Evolutionary conservation across 2,888 invertebrate species (phyloP), one percentile per base, ranked within the genome.

Genomic region (Meteorus colon): DNA sequence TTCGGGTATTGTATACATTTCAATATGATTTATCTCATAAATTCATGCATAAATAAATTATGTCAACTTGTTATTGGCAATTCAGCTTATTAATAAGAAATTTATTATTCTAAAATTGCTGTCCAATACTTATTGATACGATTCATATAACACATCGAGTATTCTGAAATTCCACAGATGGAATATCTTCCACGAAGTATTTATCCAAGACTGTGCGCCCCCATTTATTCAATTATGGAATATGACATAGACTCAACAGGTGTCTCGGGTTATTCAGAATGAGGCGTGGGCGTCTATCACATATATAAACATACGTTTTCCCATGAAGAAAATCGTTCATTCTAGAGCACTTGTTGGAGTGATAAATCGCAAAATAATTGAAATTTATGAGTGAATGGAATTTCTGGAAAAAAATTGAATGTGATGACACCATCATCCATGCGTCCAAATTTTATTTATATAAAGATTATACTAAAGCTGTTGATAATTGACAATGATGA

Each of bases 1-100:
- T 83, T 83, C 80, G 80, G 78, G 83, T 85, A 84, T 84, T 84
- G 82, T 78, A 80, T 81, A 83, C 78, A 80, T 81, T 12, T 12
- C 8, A 85, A 81, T 82, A 82, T 80, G 74, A 81, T 83, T 83
- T 80, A 80, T 71, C 73, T 41, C 55, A 63, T 48, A 75, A 68
- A 37, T 66, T 41, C 29, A 71, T 71, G 37, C 27, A 19, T 16
- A 16, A 55, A 45, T 45, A 62, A 71, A 71, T 45, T 16, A 16
- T 41, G 62, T 45, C 41, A 71, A 45, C 12, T 48, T n/a, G 16
- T 29, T 60, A 27, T 31, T 62, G 24, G 8, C n/a, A 45, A 70
- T 60, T 29, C 60, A 19, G 16, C 14, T 16, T 60, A 14, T 60
- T 4, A 60, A 24, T 8, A 29, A 29, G 27, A 29, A 14, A 29